phyloP scores from a whole-genome alignment of 2,888 invertebrate species.

The Globia sparganii region DNA sequence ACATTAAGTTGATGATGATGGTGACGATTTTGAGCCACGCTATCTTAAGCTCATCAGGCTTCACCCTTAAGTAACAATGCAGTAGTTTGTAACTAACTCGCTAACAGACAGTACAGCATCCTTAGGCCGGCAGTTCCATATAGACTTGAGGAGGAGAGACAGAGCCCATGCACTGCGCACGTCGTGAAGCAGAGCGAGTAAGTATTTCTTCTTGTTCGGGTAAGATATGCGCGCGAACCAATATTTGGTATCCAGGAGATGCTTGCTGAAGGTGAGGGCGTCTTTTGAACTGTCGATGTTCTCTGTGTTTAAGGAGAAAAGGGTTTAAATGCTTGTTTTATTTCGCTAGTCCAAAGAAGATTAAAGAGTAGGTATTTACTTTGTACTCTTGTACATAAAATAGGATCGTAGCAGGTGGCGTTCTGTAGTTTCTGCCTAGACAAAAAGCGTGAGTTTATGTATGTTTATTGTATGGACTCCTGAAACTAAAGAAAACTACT shows the following conservation, averaged over 20 bases:
- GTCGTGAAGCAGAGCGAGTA: conserved; percentile 78
- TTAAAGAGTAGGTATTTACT: background rate
- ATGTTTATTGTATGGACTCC: no score
- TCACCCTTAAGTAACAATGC: background rate
- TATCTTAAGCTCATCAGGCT: background rate
- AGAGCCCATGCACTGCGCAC: conserved; percentile 80
- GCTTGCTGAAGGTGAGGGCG: conserved; percentile 73
- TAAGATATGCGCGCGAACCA: conserved; percentile 83
- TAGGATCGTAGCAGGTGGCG: background rate
- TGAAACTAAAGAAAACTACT: no score
- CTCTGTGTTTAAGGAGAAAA: conserved; percentile 57
- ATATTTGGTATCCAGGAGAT: conserved; percentile 77
- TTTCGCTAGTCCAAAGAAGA: background rate
- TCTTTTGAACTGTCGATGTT: conserved; percentile 67
- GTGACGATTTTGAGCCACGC: background rate
- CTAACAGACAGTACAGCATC: conserved; percentile 81
- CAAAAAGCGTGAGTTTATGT: no score
- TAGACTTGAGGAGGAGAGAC: conserved; percentile 83
- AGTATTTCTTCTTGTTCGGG: conserved; percentile 81
- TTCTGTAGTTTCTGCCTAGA: no score
- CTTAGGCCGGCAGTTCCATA: conserved; percentile 85
- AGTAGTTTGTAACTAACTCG: conserved; percentile 71
- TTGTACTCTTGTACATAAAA: background rate
- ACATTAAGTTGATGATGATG: no score
- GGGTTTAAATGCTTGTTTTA: background rate